Conservation (phyloP, 2,113 vertebrate species). For the Dasyurus viverrinus region DNA sequence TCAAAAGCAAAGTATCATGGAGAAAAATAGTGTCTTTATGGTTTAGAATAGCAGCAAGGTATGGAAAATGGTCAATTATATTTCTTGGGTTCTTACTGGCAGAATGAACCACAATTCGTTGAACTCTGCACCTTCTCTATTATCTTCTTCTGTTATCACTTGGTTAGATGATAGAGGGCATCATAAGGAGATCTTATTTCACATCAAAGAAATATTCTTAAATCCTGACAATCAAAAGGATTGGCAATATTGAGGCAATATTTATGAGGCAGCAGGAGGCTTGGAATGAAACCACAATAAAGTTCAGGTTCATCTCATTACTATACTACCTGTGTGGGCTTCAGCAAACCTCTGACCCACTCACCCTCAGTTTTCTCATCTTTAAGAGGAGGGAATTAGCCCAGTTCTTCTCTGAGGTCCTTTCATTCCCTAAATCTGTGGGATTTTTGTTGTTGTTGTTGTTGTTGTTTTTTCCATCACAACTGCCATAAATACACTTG, state of each 20-base stretch:
- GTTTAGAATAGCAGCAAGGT: neutral
- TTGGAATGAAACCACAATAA: neutral
- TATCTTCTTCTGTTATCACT: neutral
- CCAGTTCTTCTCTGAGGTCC: neutral
- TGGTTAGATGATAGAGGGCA: constrained; percentile 11
- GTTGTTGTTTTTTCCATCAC: neutral
- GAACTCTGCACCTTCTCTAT: neutral
- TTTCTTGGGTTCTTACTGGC: constrained; percentile 17
- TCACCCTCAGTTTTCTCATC: neutral
- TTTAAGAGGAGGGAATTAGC: neutral
- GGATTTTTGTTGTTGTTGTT: neutral
- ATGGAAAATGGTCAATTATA: neutral
- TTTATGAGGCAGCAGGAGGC: neutral
- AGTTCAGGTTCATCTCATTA: neutral
- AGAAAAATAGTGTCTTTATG: neutral
- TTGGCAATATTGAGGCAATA: too few relatives aligned
- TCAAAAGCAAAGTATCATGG: constrained; percentile 29
- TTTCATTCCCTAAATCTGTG: neutral
- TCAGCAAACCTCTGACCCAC: neutral
- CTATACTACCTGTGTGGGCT: neutral
- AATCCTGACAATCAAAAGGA: constrained; percentile 14
- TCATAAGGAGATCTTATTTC: neutral
- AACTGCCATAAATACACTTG: constrained; percentile 11
- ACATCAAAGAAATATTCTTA: constrained; percentile 13
- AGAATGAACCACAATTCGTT: neutral